Evolutionary conservation across 2,888 invertebrate genomes (phyloP).

Genomic region (Hyppa rectilinea): DNA sequence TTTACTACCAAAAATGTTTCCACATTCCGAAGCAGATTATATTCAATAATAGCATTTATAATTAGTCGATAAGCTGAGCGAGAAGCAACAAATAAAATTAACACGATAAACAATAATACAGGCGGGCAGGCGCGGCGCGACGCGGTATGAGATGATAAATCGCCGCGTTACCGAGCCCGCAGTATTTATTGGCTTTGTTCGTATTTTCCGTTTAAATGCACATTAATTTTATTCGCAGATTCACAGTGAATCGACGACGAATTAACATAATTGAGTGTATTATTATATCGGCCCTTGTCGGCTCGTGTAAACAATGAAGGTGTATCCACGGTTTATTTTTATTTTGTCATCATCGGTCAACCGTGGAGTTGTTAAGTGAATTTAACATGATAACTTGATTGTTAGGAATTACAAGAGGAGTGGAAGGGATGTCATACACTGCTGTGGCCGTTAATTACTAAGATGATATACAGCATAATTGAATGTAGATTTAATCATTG

Average conservation of each 20-base stretch:
- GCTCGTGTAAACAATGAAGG: conserved; percentile 71
- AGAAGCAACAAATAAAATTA: conserved; percentile 88
- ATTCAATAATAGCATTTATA: conserved; percentile 85
- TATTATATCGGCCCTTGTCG: conserved; percentile 80
- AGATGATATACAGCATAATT: conserved; percentile 42
- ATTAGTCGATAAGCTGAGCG: conserved; percentile 84
- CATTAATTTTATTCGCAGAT: conserved; percentile 89
- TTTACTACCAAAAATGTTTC: conserved; percentile 81
- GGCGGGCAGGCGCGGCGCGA: conserved; percentile 60
- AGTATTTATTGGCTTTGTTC: conserved; percentile 87
- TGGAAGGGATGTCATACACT: conserved; percentile 8
- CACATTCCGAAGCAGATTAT: conserved; percentile 81
- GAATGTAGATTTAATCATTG: conserved; percentile 50
- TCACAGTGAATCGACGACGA: conserved; percentile 85
- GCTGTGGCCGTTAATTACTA: conserved; percentile 39
- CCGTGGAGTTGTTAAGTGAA: conserved; percentile 47
- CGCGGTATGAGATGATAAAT: conserved; percentile 86
- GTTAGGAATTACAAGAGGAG: conserved; percentile 31
- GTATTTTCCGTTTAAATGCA: conserved; percentile 88
- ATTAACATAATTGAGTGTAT: conserved; percentile 88
- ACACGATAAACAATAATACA: conserved; percentile 87
- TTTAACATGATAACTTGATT: conserved; percentile 38
- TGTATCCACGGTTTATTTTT: conserved; percentile 70
- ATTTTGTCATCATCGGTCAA: conserved; percentile 60
- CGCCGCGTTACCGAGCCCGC: conserved; percentile 79